These are phyloP conservation scores for Nebria brevicollis DNA, from an alignment of 2,888 invertebrate species.

Conservation along the genomic window DNA sequence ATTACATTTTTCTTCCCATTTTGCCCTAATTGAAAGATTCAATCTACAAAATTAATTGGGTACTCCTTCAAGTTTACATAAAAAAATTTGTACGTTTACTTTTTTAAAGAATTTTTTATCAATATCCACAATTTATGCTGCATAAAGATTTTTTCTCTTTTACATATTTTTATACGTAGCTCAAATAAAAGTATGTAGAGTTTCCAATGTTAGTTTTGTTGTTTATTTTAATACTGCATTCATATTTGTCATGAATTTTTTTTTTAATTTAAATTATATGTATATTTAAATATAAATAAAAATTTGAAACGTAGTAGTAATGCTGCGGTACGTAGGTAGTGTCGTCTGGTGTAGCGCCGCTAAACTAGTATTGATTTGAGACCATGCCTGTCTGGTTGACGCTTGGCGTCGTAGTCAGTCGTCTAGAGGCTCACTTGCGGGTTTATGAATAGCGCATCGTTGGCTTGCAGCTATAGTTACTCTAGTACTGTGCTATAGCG, in stretches of 20 bases:
- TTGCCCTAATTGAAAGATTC: neutral
- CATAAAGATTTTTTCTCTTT: too few relatives aligned
- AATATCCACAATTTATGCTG: too few relatives aligned
- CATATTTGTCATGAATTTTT: too few relatives aligned
- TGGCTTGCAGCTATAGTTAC: neutral
- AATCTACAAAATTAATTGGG: neutral
- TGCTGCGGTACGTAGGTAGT: constrained; percentile 25
- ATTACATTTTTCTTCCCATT: neutral
- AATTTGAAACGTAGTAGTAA: neutral
- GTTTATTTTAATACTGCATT: too few relatives aligned
- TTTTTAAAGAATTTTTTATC: too few relatives aligned
- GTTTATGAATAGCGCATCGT: constrained; percentile 16
- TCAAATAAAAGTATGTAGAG: too few relatives aligned
- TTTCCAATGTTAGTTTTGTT: too few relatives aligned
- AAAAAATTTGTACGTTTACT: too few relatives aligned
- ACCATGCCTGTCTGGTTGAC: constrained; percentile 43
- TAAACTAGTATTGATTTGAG: constrained; percentile 49
- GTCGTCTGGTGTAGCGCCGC: constrained; percentile 47
- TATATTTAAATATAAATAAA: too few relatives aligned
- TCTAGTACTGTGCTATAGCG: neutral
- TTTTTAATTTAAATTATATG: too few relatives aligned
- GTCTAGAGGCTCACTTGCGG: neutral
- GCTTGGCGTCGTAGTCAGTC: constrained; percentile 20
- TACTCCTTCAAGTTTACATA: neutral
- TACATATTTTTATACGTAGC: too few relatives aligned